Percentiles rank a stretch among this genome's conserved stretches.
phyloP scores from a whole-genome alignment of 2,888 invertebrate species.

The Hydrotaea diabolus region DNA sequence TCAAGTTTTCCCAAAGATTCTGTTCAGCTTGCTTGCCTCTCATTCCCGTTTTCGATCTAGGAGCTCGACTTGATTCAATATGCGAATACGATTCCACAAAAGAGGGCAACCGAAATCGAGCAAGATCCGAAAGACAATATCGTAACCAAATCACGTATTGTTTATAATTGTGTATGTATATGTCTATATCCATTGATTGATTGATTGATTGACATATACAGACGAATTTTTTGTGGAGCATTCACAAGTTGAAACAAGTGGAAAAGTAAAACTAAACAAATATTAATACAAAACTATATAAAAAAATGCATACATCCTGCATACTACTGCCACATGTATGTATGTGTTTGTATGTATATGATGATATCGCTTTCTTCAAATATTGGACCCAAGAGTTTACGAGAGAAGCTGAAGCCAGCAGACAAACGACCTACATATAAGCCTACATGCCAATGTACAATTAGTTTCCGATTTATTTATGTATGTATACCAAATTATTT shows the following conservation, averaged over 20 bases:
- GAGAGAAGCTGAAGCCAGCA: constrained; percentile 47
- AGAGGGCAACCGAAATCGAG: constrained; percentile 66
- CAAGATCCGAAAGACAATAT: constrained; percentile 38
- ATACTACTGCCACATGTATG: neutral
- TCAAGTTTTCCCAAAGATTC: constrained; percentile 81
- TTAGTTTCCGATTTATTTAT: constrained; percentile 12
- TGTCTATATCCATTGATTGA: constrained; percentile 7
- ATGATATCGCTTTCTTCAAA: constrained; percentile 22
- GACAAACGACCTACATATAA: constrained; percentile 15
- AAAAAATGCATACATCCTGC: constrained; percentile 9
- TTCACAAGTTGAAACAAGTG: constrained; percentile 80
- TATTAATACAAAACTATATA: constrained; percentile 23
- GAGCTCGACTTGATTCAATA: constrained; percentile 81
- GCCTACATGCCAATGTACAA: neutral
- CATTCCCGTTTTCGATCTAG: constrained; percentile 81
- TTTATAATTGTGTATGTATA: constrained; percentile 16
- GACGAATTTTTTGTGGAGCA: constrained; percentile 78
- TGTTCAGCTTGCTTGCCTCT: constrained; percentile 81
- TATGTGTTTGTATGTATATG: neutral
- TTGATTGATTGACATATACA: constrained; percentile 70
- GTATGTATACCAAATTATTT: neutral
- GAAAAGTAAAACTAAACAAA: constrained; percentile 73
- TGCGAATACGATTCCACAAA: constrained; percentile 80
- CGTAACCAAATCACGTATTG: constrained; percentile 9
- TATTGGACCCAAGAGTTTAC: constrained; percentile 15